Conservation (phyloP, 2,888 invertebrate species). For the Smittia sp. region DNA sequence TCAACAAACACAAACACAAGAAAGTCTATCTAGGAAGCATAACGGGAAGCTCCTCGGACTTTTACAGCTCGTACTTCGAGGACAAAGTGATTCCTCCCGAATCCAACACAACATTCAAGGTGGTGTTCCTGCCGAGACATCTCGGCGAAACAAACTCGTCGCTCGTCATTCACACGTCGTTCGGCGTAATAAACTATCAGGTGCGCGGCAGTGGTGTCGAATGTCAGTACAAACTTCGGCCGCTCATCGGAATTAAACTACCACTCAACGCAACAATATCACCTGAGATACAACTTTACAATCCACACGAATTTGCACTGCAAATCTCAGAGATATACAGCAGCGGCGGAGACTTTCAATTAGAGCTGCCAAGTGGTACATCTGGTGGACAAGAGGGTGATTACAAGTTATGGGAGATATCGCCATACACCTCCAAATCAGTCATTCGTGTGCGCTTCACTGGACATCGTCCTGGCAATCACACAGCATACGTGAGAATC, state of each 20-base stretch:
- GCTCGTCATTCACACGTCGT: constrained; percentile 91
- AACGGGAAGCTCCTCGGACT: constrained; percentile 90
- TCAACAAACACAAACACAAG: constrained; percentile 81
- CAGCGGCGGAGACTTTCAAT: constrained; percentile 85
- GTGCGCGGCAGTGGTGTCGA: constrained; percentile 82
- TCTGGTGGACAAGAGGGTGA: constrained; percentile 68
- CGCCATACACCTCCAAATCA: constrained; percentile 81
- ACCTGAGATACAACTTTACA: constrained; percentile 88
- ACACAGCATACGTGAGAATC: constrained; percentile 76
- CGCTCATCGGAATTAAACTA: constrained; percentile 84
- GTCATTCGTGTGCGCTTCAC: constrained; percentile 83
- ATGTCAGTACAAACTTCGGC: constrained; percentile 88
- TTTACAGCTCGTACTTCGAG: constrained; percentile 96
- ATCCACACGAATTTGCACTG: constrained; percentile 83
- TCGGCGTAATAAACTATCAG: constrained; percentile 84
- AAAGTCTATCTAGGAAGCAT: constrained; percentile 91
- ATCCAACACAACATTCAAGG: constrained; percentile 92
- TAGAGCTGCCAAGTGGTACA: constrained; percentile 68
- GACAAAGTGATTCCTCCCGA: constrained; percentile 90
- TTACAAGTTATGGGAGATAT: constrained; percentile 84
- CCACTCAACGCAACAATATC: constrained; percentile 89
- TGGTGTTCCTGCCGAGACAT: constrained; percentile 90
- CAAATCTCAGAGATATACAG: constrained; percentile 82
- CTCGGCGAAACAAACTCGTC: constrained; percentile 84
- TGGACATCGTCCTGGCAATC: constrained; percentile 73